Evolutionary conservation across 2,888 invertebrate genomes (phyloP).

Genomic region (Heliconius hortense): DNA sequence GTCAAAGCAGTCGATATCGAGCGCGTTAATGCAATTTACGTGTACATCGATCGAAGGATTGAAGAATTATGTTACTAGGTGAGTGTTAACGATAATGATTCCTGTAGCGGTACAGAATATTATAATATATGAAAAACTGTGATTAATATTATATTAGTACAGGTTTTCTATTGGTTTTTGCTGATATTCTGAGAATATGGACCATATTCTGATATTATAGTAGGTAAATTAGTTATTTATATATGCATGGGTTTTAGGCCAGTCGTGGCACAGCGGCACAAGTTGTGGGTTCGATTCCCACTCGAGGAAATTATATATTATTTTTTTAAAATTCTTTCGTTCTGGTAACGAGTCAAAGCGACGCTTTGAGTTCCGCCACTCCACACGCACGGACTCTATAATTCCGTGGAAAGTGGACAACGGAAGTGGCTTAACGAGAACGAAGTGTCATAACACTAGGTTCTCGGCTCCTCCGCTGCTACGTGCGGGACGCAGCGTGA

Average conservation of each 20-base stretch:
- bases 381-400: too few species aligned
- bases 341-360: too few species aligned
- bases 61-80: constrained; percentile 37
- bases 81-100: constrained; percentile 27
- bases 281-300: background rate
- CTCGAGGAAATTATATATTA: background rate
- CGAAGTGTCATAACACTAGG: background rate
- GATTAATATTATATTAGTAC: constrained; percentile 14
- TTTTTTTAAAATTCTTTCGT: too few species aligned
- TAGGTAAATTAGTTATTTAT: too few species aligned
- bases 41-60: constrained; percentile 14
- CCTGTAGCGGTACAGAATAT: constrained; percentile 2
- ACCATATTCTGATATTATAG: background rate
- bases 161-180: constrained; percentile 10
- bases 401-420: background rate
- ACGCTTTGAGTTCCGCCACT: too few species aligned
- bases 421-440: too few species aligned
- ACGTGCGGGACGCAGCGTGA: too few species aligned
- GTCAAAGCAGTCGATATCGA: constrained; percentile 4
- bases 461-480: too few species aligned
- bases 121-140: constrained; percentile 3
- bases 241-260: too few species aligned
- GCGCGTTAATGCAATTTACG: constrained; percentile 2
- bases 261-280: too few species aligned
- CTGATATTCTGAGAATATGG: background rate